Evolutionary conservation across 2,888 invertebrate genomes (phyloP), one percentile per base, ranked within the genome.

Genomic region (Saturnia pavonia): DNA sequence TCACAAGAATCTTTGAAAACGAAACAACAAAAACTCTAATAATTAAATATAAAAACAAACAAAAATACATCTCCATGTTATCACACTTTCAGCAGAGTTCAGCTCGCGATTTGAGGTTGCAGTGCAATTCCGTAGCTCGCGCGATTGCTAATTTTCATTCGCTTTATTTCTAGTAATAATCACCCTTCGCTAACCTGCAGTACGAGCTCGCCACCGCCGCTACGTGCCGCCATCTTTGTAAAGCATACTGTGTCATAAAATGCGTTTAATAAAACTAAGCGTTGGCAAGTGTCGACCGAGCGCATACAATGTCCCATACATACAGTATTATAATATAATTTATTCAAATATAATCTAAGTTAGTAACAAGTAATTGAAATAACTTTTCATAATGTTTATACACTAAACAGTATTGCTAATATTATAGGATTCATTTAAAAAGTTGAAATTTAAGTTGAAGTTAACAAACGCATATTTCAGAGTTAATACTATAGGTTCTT

Each of bases 241-340:
- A 34, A 4, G 34, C 65, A 16, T 65, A 65, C 14, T 74, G 81
- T 83, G 85, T 86, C 84, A 85, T 84, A 83, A 84, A 82, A 86
- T 78, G 88, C 83, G 78, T 84, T 51, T 19, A 75, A 82, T 88
- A 90, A 75, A 88, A 85, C 89, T 91, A 91, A 87, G 91, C 91
- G 91, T 91, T 91, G 91, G 91, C 91, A 91, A 91, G 91, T 87
- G 87, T 82, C 79, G 82, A 83, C 85, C 85, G 80, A 77, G 83
- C 73, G 85, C 54, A 19, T 19, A 19, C 48, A 45, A 80, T 78
- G 48, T 82, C 84, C 71, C 85, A 82, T 68, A 63, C 70, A 68
- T 63, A 71, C 70, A 67, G 51, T 2, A 6, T 9, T n/a, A 3
- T 25, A 25, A 19, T 16, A 48, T 19, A 1, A 19, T 19, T 48